phyloP scores from a whole-genome alignment of 2,888 invertebrate genomes.

The Onchidella celtica region DNA sequence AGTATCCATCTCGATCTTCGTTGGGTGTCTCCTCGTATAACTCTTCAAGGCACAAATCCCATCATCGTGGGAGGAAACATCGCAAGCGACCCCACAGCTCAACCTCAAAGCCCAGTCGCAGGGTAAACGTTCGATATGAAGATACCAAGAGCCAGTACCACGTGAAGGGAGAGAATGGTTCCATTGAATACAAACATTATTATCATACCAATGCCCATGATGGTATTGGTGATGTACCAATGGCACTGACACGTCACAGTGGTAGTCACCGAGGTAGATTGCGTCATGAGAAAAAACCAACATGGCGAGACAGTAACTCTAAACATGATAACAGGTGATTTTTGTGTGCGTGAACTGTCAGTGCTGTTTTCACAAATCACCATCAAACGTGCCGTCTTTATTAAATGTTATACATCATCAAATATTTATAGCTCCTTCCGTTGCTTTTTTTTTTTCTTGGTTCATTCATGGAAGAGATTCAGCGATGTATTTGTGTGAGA shows the following conservation, averaged over 20 bases:
- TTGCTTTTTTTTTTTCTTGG: too few relatives aligned
- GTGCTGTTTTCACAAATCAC: background rate
- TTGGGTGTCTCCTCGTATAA: background rate
- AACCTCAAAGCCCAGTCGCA: background rate
- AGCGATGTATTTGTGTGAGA: too few relatives aligned
- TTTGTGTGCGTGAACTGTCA: background rate
- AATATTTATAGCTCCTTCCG: too few relatives aligned
- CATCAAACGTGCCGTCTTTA: background rate
- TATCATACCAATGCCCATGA: slow-evolving; percentile 53
- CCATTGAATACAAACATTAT: slow-evolving; percentile 55
- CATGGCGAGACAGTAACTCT: background rate
- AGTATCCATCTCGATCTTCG: background rate
- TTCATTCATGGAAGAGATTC: too few relatives aligned
- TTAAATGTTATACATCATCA: background rate
- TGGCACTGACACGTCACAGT: background rate
- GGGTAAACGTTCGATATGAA: background rate
- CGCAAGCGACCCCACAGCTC: background rate
- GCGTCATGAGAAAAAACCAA: background rate
- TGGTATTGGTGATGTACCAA: slow-evolving; percentile 36
- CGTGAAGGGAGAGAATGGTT: slow-evolving; percentile 29
- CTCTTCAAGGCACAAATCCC: background rate
- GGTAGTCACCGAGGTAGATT: background rate
- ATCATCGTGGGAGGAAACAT: background rate
- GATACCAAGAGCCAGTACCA: background rate
- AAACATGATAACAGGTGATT: background rate